A percentile compares a stretch with the other conserved stretches of the same genome.
Conservation (phyloP, 2,797 vertebrate genomes). For the Hafferia zeledoni region DNA sequence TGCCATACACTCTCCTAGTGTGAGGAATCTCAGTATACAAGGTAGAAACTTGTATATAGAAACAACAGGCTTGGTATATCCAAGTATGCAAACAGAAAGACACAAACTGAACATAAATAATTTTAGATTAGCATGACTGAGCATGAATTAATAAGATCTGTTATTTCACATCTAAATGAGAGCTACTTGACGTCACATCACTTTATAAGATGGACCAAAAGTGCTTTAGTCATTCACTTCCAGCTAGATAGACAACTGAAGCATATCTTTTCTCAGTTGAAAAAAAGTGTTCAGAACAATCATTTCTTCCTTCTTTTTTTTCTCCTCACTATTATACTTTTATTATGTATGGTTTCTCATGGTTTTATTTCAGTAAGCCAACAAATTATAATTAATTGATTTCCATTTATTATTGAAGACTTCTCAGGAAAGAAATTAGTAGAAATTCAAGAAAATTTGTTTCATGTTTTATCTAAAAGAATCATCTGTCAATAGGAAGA, state of each 20-base stretch:
- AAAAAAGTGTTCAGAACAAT: background rate
- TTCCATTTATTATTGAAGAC: background rate
- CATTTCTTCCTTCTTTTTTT: background rate
- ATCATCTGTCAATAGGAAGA: background rate
- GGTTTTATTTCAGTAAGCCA: background rate
- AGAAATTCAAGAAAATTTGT: background rate
- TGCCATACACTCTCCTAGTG: background rate
- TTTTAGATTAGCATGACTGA: background rate
- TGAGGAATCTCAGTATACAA: background rate
- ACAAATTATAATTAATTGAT: background rate
- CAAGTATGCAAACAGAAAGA: background rate
- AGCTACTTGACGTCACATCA: background rate
- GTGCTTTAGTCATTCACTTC: background rate
- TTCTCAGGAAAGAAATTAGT: background rate
- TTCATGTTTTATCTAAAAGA: background rate
- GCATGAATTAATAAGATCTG: background rate
- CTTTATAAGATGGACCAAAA: background rate
- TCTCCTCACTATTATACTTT: background rate
- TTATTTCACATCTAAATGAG: rapidly evolving
- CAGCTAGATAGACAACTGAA: background rate
- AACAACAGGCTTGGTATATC: background rate
- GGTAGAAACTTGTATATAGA: too few relatives aligned
- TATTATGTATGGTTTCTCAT: background rate
- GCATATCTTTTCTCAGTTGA: background rate
- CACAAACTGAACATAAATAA: background rate